Evolutionary conservation across 2,797 vertebrate genomes (phyloP).

Genomic region (Gadopsis marmoratus): DNA sequence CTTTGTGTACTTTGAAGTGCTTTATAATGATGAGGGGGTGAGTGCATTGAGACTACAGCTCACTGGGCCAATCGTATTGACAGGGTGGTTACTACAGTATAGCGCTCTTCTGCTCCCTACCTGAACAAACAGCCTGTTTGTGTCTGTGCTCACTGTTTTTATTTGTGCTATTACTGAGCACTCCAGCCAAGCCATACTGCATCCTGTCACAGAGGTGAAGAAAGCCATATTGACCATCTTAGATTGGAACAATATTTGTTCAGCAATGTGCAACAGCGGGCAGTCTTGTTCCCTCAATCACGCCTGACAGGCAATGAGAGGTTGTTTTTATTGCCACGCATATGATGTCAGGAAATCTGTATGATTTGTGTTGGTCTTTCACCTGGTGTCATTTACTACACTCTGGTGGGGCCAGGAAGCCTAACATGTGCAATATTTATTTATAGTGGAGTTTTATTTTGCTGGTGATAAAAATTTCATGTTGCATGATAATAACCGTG

Average conservation of each 20-base stretch:
- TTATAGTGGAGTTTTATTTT: slow-evolving; percentile 27
- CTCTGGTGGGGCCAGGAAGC: neutral
- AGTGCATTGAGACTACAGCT: slow-evolving; percentile 47
- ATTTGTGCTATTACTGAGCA: slow-evolving; percentile 41
- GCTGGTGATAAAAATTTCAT: slow-evolving; percentile 5
- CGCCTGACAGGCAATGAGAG: slow-evolving; percentile 55
- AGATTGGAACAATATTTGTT: slow-evolving; percentile 43
- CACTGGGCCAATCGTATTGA: slow-evolving; percentile 32
- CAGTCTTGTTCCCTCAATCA: slow-evolving; percentile 25
- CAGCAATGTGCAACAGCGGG: slow-evolving; percentile 28
- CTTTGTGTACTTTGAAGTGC: slow-evolving; percentile 62
- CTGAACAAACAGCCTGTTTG: slow-evolving; percentile 50
- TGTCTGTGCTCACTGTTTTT: slow-evolving; percentile 26
- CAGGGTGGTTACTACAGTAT: slow-evolving; percentile 34
- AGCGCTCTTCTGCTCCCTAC: slow-evolving; percentile 17
- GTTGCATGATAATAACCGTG: neutral
- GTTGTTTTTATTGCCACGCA: slow-evolving; percentile 49
- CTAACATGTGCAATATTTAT: neutral
- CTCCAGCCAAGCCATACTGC: slow-evolving; percentile 29
- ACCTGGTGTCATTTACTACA: slow-evolving; percentile 34
- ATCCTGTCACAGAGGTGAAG: slow-evolving; percentile 48
- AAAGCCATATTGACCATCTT: slow-evolving; percentile 41
- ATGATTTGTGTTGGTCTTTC: slow-evolving; percentile 54
- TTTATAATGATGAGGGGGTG: slow-evolving; percentile 45
- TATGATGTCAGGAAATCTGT: slow-evolving; percentile 49